phyloP scores from a whole-genome alignment of 2,888 invertebrate species.

The Ochropacha duplaris region DNA sequence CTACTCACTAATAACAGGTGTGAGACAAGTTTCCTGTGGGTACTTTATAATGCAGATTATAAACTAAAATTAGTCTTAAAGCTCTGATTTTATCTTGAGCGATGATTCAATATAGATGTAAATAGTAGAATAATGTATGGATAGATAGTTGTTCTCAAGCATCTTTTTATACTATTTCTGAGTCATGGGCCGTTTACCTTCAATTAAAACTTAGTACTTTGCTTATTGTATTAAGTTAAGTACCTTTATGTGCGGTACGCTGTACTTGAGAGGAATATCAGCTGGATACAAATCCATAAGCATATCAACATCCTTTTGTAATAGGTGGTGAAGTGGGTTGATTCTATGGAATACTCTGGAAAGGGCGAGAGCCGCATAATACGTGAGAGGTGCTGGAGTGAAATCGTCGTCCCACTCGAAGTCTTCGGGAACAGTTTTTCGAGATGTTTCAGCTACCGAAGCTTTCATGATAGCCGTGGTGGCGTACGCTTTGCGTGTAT shows the following conservation, averaged over 20 bases:
- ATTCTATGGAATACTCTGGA: constrained; percentile 70
- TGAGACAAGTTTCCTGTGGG: too few relatives aligned
- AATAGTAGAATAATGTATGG: too few relatives aligned
- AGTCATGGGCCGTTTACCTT: too few relatives aligned
- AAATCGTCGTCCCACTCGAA: constrained; percentile 70
- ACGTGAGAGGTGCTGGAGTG: constrained; percentile 71
- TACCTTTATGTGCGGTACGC: constrained; percentile 80
- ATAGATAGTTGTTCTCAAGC: too few relatives aligned
- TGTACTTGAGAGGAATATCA: constrained; percentile 81
- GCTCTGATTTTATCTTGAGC: too few relatives aligned
- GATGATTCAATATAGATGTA: too few relatives aligned
- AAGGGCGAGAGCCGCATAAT: constrained; percentile 54
- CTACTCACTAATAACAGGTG: too few relatives aligned
- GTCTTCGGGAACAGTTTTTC: constrained; percentile 66
- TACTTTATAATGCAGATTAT: too few relatives aligned
- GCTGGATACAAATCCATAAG: constrained; percentile 84
- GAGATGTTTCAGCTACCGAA: constrained; percentile 49
- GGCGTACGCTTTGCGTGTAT: constrained; percentile 56
- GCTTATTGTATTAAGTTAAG: constrained; percentile 7
- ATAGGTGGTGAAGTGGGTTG: constrained; percentile 80
- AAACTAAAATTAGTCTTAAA: too few relatives aligned
- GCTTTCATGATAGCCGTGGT: constrained; percentile 50
- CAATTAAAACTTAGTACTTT: neutral
- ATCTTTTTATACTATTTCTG: too few relatives aligned
- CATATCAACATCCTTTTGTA: constrained; percentile 81